These are phyloP conservation scores for Synergus japonicus DNA, from an alignment of 2,888 invertebrate genomes.

Conservation along the genomic window DNA sequence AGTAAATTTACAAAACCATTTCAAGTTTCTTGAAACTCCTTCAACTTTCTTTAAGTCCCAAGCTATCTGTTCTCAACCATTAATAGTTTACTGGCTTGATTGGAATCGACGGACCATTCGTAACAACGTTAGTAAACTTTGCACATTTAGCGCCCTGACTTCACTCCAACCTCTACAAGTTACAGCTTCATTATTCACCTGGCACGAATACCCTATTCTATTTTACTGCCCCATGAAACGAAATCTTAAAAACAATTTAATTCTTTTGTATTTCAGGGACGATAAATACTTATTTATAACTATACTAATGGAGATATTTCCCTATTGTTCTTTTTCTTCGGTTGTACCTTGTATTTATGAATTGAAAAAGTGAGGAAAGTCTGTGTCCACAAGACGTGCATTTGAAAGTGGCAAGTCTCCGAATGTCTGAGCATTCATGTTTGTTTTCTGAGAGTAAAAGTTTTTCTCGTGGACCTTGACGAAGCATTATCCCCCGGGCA, in stretches of 20 bases:
- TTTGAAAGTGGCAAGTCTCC: constrained; percentile 30
- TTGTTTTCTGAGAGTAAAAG: constrained; percentile 15
- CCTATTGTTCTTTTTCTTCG: not conserved
- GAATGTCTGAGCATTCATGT: constrained; percentile 41
- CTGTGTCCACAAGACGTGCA: constrained; percentile 14
- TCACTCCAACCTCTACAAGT: not conserved
- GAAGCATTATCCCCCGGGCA: constrained; percentile 35
- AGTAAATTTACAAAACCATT: constrained; percentile 76
- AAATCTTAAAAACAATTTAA: not conserved
- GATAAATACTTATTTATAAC: no score
- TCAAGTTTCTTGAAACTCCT: constrained; percentile 69
- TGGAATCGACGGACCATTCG: constrained; percentile 70
- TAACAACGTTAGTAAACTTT: constrained; percentile 74
- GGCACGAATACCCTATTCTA: constrained; percentile 40
- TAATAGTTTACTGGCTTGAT: constrained; percentile 70
- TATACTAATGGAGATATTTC: no score
- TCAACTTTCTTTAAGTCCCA: constrained; percentile 63
- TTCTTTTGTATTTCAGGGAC: not conserved
- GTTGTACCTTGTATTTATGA: constrained; percentile 27
- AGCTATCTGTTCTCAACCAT: constrained; percentile 56
- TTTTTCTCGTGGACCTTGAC: constrained; percentile 19
- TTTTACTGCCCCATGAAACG: not conserved
- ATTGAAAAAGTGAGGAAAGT: constrained; percentile 21
- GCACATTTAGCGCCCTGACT: constrained; percentile 52
- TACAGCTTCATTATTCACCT: constrained; percentile 34